Evolutionary conservation across 2,888 invertebrate species (phyloP), one percentile per base, ranked within the genome.

Genomic region (Lissocephala sabroskyi): DNA sequence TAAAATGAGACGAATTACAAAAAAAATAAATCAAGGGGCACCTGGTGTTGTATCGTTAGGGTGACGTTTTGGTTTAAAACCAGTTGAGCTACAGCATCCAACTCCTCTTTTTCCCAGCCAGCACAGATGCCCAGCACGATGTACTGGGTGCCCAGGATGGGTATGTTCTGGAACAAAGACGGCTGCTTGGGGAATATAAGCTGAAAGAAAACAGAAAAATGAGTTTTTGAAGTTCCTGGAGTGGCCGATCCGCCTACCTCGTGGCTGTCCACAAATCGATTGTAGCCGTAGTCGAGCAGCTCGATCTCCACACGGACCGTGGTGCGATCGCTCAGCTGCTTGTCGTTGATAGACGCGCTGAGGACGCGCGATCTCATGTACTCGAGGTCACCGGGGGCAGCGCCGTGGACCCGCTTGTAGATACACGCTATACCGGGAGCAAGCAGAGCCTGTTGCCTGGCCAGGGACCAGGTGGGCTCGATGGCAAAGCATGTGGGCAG

Each of bases 221-320:
- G 9, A 42, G 40, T 29, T 26, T 49, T 29, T n/a, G 14, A 41
- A 36, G 23, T 44, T 4, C 41, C n/a, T n/a, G n/a, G n/a, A n/a
- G n/a, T n/a, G n/a, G n/a, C n/a, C n/a, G n/a, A 11, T 10, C 5
- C 19, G 70, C 92, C 77, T 64, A 84, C 84, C 65, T 83, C 80
- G 54, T 85, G 86, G 43, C 88, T 79, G 13, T 88, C 86, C 48
- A 92, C 87, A 10, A 87, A 83, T 1, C 87, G 86, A 1, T 87
- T 87, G 70, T 89, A 90, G n/a, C 91, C 91, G 73, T 89, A 91
- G 82, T 91, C 91, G 79, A 91, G 87, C 68, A 89, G 90, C 5
- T 89, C 82, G 4, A 91, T 89, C 9, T 89, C 82, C 1, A 90
- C 90, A 59, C 89, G 87, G 41, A 91, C 87, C 45, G 87, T 82